Evolutionary conservation across 2,797 vertebrate genomes (phyloP).

Genomic region (Lophius americanus): DNA sequence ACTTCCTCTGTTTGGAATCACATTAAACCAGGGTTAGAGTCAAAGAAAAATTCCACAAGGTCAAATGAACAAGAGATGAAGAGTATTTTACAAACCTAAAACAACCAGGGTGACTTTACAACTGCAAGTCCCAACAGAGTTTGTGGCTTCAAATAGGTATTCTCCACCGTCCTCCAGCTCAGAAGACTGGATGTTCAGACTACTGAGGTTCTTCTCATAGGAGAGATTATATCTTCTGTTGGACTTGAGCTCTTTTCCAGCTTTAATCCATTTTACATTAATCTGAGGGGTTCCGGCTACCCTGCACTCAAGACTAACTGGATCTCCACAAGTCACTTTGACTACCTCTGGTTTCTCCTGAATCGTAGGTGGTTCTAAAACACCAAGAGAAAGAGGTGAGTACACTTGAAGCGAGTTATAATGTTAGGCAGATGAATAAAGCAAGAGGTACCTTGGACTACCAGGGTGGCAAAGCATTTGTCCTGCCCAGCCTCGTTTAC

Average conservation of each 20-base stretch:
- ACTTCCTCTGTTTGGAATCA: conserved; percentile 84
- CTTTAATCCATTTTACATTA: conserved; percentile 88
- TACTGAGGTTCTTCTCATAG: conserved; percentile 87
- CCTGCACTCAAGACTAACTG: conserved; percentile 89
- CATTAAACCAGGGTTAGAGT: conserved; percentile 30
- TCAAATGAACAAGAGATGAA: background rate
- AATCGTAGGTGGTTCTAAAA: conserved; percentile 88
- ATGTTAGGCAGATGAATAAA: background rate
- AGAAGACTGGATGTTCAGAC: conserved; percentile 85
- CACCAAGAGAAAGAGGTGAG: conserved; percentile 28
- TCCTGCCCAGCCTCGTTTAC: conserved; percentile 89
- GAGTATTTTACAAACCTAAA: conserved; percentile 84
- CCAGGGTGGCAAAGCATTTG: conserved; percentile 87
- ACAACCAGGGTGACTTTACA: conserved; percentile 87
- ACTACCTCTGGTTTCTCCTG: conserved; percentile 87
- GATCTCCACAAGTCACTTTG: conserved; percentile 89
- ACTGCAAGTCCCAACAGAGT: conserved; percentile 88
- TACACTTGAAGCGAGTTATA: background rate
- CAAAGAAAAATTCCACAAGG: background rate
- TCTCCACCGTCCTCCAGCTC: conserved; percentile 86
- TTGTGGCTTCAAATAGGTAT: conserved; percentile 89
- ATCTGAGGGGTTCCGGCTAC: conserved; percentile 89
- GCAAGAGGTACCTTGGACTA: conserved; percentile 85
- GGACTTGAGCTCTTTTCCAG: conserved; percentile 85
- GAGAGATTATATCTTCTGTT: conserved; percentile 86